phyloP scores from a whole-genome alignment of 2,797 vertebrate genomes.

The Oreonectes daqikongensis region DNA sequence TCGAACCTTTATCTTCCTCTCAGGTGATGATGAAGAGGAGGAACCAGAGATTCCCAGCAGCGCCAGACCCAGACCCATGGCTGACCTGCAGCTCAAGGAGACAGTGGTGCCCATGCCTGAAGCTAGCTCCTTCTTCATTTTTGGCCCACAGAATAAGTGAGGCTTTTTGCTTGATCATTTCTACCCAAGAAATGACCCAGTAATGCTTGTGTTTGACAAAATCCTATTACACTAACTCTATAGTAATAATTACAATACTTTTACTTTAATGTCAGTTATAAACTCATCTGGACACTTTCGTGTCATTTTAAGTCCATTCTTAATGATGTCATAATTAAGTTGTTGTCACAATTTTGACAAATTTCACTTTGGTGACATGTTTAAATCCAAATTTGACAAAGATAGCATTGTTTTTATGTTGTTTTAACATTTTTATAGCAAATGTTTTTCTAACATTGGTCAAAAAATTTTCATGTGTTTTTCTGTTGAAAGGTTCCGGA shows the following conservation, averaged over 20 bases:
- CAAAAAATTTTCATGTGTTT: background rate
- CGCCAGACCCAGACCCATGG: slow-evolving; percentile 92
- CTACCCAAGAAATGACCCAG: background rate
- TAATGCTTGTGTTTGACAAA: background rate
- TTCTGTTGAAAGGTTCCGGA: slow-evolving; percentile 81
- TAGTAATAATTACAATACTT: background rate
- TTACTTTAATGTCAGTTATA: no score
- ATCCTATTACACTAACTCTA: background rate
- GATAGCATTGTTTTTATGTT: no score
- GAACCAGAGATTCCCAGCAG: slow-evolving; percentile 94
- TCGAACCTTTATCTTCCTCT: background rate
- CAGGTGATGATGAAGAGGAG: slow-evolving; percentile 97
- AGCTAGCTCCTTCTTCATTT: slow-evolving; percentile 96
- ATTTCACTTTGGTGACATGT: no score
- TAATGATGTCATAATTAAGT: no score
- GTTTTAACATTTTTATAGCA: no score
- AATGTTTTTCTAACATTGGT: no score
- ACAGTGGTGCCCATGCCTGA: slow-evolving; percentile 95
- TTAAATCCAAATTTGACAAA: no score
- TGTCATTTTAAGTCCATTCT: no score
- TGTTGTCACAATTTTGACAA: no score
- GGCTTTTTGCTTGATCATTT: slow-evolving; percentile 43
- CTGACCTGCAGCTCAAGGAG: slow-evolving; percentile 95
- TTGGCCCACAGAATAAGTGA: slow-evolving; percentile 96
- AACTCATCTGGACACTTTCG: no score